Conservation (phyloP, 2,888 invertebrate genomes). For the Oscheius sp. region DNA sequence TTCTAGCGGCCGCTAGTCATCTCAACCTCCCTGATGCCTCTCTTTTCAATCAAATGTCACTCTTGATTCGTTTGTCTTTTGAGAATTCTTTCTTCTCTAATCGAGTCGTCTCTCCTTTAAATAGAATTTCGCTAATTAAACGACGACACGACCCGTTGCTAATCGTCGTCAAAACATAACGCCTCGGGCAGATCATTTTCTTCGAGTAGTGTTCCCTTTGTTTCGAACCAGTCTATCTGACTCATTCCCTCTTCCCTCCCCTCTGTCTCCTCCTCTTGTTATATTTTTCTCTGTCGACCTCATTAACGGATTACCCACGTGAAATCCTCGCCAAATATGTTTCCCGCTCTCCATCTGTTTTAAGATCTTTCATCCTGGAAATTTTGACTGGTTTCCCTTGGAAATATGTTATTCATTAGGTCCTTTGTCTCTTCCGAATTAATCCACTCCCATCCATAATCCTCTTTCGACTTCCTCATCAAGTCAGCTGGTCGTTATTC, state of each 20-base stretch:
- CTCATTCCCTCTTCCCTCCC: neutral
- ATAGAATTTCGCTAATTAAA: neutral
- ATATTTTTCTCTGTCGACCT: slow-evolving; percentile 1
- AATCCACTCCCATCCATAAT: neutral
- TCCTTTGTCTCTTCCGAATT: neutral
- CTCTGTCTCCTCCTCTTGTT: slow-evolving; percentile 21
- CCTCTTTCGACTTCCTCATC: neutral
- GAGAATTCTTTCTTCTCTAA: neutral
- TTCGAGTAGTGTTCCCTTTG: neutral
- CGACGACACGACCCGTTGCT: neutral
- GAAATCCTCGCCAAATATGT: neutral
- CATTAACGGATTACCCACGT: slow-evolving; percentile 9
- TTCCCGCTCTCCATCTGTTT: neutral
- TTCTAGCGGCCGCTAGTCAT: no score
- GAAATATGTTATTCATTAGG: neutral
- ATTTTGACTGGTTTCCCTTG: neutral
- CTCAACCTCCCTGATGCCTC: neutral
- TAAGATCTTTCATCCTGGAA: neutral
- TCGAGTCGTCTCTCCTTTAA: neutral
- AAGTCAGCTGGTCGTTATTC: neutral
- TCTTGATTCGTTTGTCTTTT: neutral
- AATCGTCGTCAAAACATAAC: neutral
- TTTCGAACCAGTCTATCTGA: neutral
- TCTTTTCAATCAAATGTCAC: no score
- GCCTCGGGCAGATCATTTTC: neutral